Evolutionary conservation across 2,797 vertebrate genomes (phyloP).

Genomic region (Dendrocincla fuliginosa): DNA sequence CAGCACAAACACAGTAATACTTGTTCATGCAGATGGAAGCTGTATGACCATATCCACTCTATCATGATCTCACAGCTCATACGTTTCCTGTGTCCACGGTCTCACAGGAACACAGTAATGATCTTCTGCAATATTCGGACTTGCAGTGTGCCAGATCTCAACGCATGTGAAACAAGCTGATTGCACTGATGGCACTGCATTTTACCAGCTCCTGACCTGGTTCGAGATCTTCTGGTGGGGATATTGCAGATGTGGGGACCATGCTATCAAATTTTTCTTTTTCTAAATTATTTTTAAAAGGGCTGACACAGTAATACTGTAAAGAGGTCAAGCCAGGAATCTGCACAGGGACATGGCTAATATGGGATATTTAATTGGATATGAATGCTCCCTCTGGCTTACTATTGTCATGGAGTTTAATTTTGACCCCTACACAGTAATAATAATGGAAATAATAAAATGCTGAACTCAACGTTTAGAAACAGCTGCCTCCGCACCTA

Average conservation of each 20-base stretch:
- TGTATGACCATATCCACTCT: background rate
- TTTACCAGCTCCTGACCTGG: background rate
- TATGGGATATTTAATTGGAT: conserved; percentile 40
- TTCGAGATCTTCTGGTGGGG: background rate
- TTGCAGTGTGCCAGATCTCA: background rate
- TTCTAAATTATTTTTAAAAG: background rate
- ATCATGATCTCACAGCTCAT: background rate
- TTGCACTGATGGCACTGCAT: background rate
- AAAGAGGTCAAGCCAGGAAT: conserved; percentile 12
- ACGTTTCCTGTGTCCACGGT: background rate
- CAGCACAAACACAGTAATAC: background rate
- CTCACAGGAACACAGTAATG: background rate
- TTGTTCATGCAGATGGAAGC: background rate
- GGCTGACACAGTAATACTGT: background rate
- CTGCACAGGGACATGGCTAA: background rate
- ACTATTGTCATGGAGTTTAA: conserved; percentile 42
- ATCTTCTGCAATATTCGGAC: background rate
- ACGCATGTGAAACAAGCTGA: background rate
- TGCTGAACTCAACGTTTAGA: conserved; percentile 30
- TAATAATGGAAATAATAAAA: conserved; percentile 56
- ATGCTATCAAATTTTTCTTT: background rate
- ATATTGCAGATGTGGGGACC: background rate
- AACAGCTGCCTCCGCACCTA: background rate
- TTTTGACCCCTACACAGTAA: conserved; percentile 22
- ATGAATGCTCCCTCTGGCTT: conserved; percentile 46